phyloP scores from a whole-genome alignment of 2,797 vertebrate species.

The Acanthornis magna region DNA sequence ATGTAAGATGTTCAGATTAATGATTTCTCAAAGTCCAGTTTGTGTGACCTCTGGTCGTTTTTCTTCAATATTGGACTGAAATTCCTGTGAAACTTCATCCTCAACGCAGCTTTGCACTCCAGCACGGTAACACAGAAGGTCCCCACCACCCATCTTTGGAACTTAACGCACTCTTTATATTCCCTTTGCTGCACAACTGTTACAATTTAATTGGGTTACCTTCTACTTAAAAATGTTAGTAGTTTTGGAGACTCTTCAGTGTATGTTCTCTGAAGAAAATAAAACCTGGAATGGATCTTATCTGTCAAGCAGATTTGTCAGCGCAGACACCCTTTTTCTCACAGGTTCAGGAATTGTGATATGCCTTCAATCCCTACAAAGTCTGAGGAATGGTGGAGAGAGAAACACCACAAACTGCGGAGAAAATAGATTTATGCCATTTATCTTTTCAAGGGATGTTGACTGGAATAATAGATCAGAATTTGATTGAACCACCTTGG shows the following conservation, averaged over 20 bases:
- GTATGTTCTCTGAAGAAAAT: background rate
- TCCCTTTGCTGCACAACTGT: background rate
- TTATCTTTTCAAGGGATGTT: background rate
- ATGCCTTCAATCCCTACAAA: background rate
- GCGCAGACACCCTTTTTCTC: background rate
- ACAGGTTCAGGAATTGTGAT: background rate
- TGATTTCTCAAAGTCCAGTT: background rate
- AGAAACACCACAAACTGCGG: background rate
- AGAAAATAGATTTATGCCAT: background rate
- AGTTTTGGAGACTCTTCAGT: background rate
- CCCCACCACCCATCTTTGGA: accelerated
- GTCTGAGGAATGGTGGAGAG: background rate
- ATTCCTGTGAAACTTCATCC: background rate
- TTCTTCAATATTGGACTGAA: background rate
- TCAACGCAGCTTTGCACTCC: background rate
- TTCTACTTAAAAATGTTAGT: background rate
- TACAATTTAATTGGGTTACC: background rate
- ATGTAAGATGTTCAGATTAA: background rate
- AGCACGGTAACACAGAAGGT: background rate
- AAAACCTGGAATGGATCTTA: background rate
- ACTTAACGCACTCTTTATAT: background rate
- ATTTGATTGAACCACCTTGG: background rate
- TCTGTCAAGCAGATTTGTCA: background rate
- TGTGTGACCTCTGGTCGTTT: background rate
- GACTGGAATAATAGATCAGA: background rate